These are phyloP conservation scores for Diphyllodes magnificus DNA, from an alignment of 2,113 vertebrate species.

Conservation along the genomic window DNA sequence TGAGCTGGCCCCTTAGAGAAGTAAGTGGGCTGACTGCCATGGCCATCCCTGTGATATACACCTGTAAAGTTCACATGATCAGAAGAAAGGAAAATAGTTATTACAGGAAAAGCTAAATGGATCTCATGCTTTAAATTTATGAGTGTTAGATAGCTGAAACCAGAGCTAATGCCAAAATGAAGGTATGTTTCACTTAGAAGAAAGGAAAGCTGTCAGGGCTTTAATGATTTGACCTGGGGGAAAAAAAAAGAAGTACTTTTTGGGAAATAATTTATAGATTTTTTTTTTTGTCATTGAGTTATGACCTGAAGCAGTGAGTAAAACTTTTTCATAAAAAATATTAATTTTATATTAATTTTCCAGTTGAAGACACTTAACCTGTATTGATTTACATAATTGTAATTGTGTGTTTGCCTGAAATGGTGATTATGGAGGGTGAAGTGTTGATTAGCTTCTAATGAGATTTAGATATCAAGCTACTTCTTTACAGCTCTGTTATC, in stretches of 20 bases:
- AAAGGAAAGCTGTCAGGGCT: background rate
- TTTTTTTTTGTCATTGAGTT: background rate
- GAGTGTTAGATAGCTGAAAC: background rate
- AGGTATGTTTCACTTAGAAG: background rate
- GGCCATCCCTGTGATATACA: background rate
- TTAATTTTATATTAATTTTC: background rate
- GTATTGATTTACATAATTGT: background rate
- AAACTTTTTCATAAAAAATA: background rate
- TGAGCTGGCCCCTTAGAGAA: background rate
- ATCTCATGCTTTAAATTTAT: slow-evolving; percentile 23
- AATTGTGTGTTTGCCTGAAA: background rate
- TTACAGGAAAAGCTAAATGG: slow-evolving; percentile 33
- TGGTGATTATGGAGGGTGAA: background rate
- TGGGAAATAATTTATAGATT: background rate
- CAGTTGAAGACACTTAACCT: background rate
- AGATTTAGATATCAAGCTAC: background rate
- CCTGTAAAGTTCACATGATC: background rate
- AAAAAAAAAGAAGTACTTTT: background rate
- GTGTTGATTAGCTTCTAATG: background rate
- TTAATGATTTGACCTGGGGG: background rate
- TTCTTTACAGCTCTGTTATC: background rate
- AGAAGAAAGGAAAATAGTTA: background rate
- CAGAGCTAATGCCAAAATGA: background rate
- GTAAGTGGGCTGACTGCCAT: background rate
- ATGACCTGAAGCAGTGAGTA: background rate